phyloP scores from a whole-genome alignment of 2,113 vertebrate species.

The Myotis brandtii region DNA sequence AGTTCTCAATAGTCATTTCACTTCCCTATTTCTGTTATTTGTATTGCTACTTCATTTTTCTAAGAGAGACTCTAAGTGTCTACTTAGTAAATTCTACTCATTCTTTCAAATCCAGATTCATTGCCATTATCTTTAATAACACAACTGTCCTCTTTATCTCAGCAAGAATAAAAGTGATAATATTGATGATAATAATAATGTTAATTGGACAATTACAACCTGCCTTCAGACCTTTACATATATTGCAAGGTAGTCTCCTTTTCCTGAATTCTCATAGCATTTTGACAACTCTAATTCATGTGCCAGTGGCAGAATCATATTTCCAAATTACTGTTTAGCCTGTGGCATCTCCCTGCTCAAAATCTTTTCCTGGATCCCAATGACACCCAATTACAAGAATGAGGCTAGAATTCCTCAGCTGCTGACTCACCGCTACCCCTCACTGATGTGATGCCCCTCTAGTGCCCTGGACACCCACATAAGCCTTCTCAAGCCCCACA shows the following conservation, averaged over 20 bases:
- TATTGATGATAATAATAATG: not conserved
- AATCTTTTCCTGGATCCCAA: not conserved
- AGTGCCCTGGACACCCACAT: no score
- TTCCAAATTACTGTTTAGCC: not conserved
- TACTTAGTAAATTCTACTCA: not conserved
- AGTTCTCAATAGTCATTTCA: not conserved
- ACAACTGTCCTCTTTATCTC: not conserved
- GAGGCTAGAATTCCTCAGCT: accelerated
- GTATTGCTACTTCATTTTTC: not conserved
- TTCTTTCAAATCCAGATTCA: not conserved
- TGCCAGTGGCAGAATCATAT: not conserved
- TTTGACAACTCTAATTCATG: not conserved
- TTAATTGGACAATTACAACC: not conserved
- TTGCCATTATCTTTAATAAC: not conserved
- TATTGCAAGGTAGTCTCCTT: not conserved
- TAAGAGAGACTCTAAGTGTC: not conserved
- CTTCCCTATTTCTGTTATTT: not conserved
- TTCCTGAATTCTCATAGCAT: no score
- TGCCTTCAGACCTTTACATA: not conserved
- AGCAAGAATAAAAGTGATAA: not conserved
- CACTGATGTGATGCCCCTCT: accelerated
- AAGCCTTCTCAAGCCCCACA: accelerated
- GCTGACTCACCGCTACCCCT: no score
- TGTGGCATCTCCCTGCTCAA: not conserved
- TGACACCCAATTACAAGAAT: not conserved